Evolutionary conservation across 2,113 vertebrate genomes (phyloP).

Genomic region (Cricetomys ansorgei): DNA sequence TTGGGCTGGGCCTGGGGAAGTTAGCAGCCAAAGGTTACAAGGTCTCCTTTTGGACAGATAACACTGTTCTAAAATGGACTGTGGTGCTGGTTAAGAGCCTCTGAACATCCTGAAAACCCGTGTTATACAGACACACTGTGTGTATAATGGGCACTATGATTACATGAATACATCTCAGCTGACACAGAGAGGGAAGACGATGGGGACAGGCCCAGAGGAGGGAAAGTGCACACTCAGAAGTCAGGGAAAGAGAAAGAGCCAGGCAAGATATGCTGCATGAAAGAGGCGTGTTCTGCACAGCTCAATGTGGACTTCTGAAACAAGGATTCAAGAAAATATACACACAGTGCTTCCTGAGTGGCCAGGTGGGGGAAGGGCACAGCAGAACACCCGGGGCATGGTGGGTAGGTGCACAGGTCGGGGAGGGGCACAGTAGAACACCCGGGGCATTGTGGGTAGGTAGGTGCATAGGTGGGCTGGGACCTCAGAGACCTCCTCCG

Average conservation of each 20-base stretch:
- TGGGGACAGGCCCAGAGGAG: background rate
- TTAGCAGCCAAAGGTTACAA: background rate
- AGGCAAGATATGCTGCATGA: background rate
- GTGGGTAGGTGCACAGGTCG: accelerated
- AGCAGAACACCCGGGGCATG: background rate
- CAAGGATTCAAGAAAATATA: background rate
- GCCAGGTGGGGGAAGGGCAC: accelerated
- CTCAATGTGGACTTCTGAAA: background rate
- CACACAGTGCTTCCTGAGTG: background rate
- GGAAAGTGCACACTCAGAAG: background rate
- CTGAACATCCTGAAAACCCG: background rate
- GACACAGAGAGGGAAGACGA: background rate
- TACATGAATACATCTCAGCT: background rate
- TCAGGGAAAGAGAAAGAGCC: background rate
- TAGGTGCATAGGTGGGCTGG: accelerated
- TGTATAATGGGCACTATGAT: background rate
- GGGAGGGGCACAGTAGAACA: background rate
- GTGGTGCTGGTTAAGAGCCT: background rate
- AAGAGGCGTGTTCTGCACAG: background rate
- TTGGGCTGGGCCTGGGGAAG: too few relatives aligned
- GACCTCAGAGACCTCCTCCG: background rate
- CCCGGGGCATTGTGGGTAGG: background rate
- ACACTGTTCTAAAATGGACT: background rate
- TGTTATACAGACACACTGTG: background rate
- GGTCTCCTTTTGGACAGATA: background rate